A percentile compares a stretch with the other conserved stretches of the same genome.
Conservation (phyloP, 2,888 invertebrate genomes). For the Rapana venosa region DNA sequence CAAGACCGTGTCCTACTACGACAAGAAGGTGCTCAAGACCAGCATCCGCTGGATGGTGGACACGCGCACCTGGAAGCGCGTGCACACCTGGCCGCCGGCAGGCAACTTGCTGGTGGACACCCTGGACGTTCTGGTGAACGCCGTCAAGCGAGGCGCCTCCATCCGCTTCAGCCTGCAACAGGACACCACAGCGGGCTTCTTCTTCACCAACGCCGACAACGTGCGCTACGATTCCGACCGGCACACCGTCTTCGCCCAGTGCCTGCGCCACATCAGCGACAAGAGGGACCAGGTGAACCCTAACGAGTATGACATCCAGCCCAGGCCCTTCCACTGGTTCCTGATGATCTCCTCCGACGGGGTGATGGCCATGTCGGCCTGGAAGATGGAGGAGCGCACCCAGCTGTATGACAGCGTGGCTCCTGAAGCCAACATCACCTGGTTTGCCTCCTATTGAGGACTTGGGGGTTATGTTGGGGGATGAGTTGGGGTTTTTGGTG, state of each 20-base stretch:
- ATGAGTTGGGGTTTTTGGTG: neutral
- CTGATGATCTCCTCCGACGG: conserved; percentile 50
- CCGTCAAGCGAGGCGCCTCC: conserved; percentile 42
- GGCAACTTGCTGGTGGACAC: neutral
- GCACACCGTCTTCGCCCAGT: conserved; percentile 46
- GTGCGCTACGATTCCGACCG: conserved; percentile 38
- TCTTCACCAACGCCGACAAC: conserved; percentile 52
- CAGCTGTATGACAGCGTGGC: conserved; percentile 48
- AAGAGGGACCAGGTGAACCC: conserved; percentile 2
- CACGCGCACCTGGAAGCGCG: conserved; percentile 49
- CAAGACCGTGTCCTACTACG: conserved; percentile 47
- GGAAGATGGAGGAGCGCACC: conserved; percentile 30
- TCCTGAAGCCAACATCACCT: conserved; percentile 50
- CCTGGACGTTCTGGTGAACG: conserved; percentile 23
- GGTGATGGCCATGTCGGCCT: conserved; percentile 47
- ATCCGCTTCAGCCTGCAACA: conserved; percentile 50
- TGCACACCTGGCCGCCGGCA: conserved; percentile 28
- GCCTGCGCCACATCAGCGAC: conserved; percentile 48
- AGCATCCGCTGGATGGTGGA: conserved; percentile 49
- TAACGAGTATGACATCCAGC: conserved; percentile 49
- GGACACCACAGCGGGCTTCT: conserved; percentile 46
- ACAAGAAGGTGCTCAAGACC: neutral
- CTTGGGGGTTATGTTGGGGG: neutral
- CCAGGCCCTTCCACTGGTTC: conserved; percentile 47
- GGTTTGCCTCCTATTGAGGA: conserved; percentile 44